phyloP scores from a whole-genome alignment of 2,113 vertebrate genomes.

The Cranoglanis bouderius region DNA sequence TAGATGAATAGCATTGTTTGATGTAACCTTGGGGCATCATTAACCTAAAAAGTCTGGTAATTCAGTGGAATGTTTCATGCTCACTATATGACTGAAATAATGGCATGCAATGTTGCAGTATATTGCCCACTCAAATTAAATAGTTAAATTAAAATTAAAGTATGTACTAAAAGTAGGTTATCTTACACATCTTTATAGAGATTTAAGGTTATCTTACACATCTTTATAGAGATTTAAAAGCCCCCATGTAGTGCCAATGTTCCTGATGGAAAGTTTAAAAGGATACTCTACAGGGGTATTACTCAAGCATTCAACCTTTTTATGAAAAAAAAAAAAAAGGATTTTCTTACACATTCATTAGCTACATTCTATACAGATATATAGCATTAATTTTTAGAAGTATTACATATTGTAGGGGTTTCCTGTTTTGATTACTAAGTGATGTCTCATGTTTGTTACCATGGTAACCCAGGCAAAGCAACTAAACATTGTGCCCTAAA shows the following conservation, averaged over 20 bases:
- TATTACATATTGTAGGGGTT: neutral
- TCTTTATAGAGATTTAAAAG: neutral
- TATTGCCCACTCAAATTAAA: neutral
- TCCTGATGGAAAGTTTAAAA: neutral
- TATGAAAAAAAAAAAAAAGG: neutral
- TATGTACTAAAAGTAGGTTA: neutral
- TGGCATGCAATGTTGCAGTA: neutral
- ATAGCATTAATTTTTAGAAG: neutral
- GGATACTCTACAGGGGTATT: neutral
- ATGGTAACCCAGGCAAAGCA: conserved; percentile 34
- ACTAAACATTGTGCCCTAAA: conserved; percentile 27
- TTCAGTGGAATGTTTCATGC: neutral
- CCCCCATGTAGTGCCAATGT: neutral
- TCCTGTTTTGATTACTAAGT: conserved; percentile 44
- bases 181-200: neutral
- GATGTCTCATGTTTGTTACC: conserved; percentile 28
- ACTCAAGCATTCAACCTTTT: neutral
- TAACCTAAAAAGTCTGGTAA: neutral
- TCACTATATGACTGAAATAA: neutral
- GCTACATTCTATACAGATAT: neutral
- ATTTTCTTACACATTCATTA: neutral
- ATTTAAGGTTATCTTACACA: neutral
- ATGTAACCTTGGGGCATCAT: neutral
- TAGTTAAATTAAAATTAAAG: too few relatives aligned
- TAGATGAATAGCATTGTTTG: neutral